phyloP scores from a whole-genome alignment of 2,797 vertebrate genomes.

The Mormyrops boulengeri region DNA sequence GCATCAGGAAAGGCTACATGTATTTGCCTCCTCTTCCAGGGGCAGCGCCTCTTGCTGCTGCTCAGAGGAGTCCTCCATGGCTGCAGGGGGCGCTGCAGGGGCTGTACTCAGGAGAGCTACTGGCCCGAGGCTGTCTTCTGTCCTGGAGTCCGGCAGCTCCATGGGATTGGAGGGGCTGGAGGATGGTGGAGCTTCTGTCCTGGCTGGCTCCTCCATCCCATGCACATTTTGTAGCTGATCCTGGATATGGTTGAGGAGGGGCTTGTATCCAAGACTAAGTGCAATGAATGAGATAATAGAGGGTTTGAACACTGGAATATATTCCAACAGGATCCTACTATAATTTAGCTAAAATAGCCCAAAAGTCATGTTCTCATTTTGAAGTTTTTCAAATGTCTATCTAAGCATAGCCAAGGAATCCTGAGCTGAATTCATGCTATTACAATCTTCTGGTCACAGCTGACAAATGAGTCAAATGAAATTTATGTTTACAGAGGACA shows the following conservation, averaged over 20 bases:
- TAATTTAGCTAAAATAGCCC: not conserved
- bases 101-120: conserved; percentile 56
- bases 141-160: conserved; percentile 50
- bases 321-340: not conserved
- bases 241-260: conserved; percentile 85
- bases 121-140: conserved; percentile 69
- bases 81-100: conserved; percentile 56
- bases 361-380: not conserved
- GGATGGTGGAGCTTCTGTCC: conserved; percentile 81
- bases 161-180: conserved; percentile 62
- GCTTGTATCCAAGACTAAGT: conserved; percentile 87
- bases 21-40: conserved; percentile 79
- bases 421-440: not conserved
- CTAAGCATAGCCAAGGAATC: not conserved
- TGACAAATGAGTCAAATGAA: not conserved
- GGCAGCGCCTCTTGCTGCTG: conserved; percentile 65
- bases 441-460: not conserved
- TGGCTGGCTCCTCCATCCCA: conserved; percentile 68
- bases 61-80: conserved; percentile 62
- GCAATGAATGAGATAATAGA: not conserved
- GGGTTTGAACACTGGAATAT: not conserved
- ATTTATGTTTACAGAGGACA: not conserved
- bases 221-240: conserved; percentile 86
- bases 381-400: not conserved
- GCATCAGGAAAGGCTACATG: conserved; percentile 83